A percentile compares a stretch with the other conserved stretches of the same genome.
Evolutionary conservation across 2,113 vertebrate species (phyloP).

Genomic region (Dromaius novaehollandiae): DNA sequence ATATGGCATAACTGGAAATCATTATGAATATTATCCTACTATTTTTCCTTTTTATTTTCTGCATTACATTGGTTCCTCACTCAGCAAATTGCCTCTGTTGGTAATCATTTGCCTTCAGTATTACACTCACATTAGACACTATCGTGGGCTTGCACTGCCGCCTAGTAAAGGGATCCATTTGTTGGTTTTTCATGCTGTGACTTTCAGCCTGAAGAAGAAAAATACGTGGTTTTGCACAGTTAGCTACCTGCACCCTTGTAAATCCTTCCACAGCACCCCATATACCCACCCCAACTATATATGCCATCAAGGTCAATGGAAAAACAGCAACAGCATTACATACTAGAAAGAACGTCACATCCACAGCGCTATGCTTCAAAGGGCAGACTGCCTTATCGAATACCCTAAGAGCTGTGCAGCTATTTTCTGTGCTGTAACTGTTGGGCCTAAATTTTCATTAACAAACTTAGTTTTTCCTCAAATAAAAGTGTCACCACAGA

Average conservation of each 20-base stretch:
- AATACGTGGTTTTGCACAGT: not conserved
- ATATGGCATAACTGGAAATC: not conserved
- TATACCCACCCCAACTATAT: not conserved
- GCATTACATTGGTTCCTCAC: not conserved
- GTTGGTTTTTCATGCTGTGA: constrained; percentile 95
- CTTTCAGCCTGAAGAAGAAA: constrained; percentile 88
- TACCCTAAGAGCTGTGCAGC: no score
- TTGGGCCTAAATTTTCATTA: not conserved
- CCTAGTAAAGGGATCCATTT: constrained; percentile 98
- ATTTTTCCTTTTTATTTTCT: not conserved
- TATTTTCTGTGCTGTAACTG: not conserved
- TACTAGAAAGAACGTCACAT: not conserved
- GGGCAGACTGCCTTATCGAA: not conserved
- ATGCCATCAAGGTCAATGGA: not conserved
- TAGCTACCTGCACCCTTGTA: not conserved
- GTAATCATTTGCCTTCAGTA: not conserved
- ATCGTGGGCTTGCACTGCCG: constrained; percentile 99
- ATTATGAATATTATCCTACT: not conserved
- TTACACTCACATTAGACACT: constrained; percentile 93
- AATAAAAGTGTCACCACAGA: not conserved
- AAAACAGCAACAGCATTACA: not conserved
- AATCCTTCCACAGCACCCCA: not conserved
- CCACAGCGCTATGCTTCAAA: not conserved
- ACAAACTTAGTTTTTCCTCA: not conserved
- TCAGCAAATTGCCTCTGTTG: not conserved